Base-by-base conservation (phyloP, 2,888 invertebrate genomes). In the Helicoverpa assulta region DNA sequence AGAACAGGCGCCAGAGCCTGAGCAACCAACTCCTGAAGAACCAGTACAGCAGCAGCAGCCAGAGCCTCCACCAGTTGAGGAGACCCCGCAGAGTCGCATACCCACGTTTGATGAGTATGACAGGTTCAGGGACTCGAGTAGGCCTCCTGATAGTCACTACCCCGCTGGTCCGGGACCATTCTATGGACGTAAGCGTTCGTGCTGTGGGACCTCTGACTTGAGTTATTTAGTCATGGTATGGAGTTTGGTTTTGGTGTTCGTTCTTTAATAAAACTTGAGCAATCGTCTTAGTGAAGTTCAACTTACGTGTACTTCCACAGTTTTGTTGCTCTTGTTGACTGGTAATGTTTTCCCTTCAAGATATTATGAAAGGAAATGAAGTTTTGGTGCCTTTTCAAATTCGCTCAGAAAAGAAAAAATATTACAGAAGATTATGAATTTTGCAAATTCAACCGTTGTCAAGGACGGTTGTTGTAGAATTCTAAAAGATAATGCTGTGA, bases 101-200 rank as follows among this genome's bases (percentile, higher is more conserved):
- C 89, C 88, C 7, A 89, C 89, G 0, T 91, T 90, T 47, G 85
- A 91, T 72, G 87, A 90, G 61, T 89, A 80, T 53, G 88, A 81
- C 1, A 78, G 89, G 33, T 90, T 85, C 51, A 86, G 79, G 56
- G 84, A 91, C 59, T 83, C 83, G 0, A 90, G 81, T 53, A 82
- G 91, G 76, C 91, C 90, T 3, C 89, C 90, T 16, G 91, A 91
- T 7, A 89, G 87, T 19, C 89, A 91, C 61, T 89, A 90, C 26
- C 82, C 81, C 0, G 75, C 88, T 6, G 86, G 80, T 7, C 86
- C 85, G 5, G 82, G 76, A 0, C 70, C 67, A 26, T 79, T 78
- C 3, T 75, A 74, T 21, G 75, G 68, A 16, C 33, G 33, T 8
- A 33, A 33, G 33, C 69, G 85, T 10, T 81, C 80, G 16, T 47